Conservation (phyloP, 1,140 invertebrate genomes). For the Macrobrachium rosenbergii region DNA sequence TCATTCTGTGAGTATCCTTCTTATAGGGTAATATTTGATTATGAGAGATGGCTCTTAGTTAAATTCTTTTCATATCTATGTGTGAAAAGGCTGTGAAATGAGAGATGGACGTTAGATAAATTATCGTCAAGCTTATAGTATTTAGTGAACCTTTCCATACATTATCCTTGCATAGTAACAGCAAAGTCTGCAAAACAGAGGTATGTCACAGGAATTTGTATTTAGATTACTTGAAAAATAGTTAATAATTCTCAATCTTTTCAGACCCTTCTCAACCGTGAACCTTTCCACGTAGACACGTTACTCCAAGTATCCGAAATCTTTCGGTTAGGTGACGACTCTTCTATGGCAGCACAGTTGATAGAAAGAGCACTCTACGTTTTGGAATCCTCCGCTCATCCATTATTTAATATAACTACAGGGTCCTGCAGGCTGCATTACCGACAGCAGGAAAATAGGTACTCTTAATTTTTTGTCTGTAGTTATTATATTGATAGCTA, state of each 20-base stretch:
- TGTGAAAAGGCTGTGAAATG: too few species aligned
- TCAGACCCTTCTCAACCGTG: constrained; percentile 80
- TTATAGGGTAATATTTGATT: too few species aligned
- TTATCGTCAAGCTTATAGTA: too few species aligned
- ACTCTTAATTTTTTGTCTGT: constrained; percentile 10
- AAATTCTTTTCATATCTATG: too few species aligned
- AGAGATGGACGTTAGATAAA: too few species aligned
- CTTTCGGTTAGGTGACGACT: constrained; percentile 84
- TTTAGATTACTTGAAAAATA: not conserved
- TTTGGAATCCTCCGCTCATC: constrained; percentile 85
- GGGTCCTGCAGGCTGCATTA: constrained; percentile 86
- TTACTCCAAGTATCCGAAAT: constrained; percentile 89
- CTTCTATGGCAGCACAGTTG: constrained; percentile 82
- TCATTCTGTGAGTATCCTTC: too few species aligned
- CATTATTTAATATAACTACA: constrained; percentile 82
- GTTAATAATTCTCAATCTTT: not conserved
- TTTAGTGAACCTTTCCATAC: too few species aligned
- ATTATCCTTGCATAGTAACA: too few species aligned
- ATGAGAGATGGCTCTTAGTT: too few species aligned
- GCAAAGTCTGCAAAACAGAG: too few species aligned
- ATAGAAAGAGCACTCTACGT: constrained; percentile 84
- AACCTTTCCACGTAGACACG: constrained; percentile 87
- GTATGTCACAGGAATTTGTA: too few species aligned
- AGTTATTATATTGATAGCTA: too few species aligned
- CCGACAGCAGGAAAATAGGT: constrained; percentile 85